Evolutionary conservation across 2,113 vertebrate species (phyloP), one percentile per base, ranked within the genome.

Genomic region (Riparia riparia): DNA sequence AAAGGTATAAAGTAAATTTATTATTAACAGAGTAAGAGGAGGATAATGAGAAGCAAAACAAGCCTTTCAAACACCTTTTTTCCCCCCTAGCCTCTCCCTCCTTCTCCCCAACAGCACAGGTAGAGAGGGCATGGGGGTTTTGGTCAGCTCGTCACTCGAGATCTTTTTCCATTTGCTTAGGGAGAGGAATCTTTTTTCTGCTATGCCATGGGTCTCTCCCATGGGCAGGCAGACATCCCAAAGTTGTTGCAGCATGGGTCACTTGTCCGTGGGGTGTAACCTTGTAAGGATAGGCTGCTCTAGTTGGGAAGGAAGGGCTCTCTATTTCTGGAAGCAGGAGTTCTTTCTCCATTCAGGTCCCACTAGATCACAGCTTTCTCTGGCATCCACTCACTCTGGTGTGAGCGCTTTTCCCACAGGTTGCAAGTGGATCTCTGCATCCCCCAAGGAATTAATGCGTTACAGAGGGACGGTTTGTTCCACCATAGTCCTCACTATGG

Each of bases 141-240:
- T 44, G 7, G 14, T 56, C 51, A n/a, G 12, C 56, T 54, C 0
- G 1, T 32, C 39, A 56, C 31, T 72, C 0, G 3, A 44, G 22
- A 56, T 72, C 22, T 26, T 54, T 18, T 42, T 26, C 39, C 10
- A 7, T n/a, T 56, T 2, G 1, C 31, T 56, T 31, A 56, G 39
- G 17, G 12, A 44, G 39, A 56, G 50, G 12, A 42, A 24, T 56
- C 39, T 44, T n/a, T 72, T 54, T 72, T n/a, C 39, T 72, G 31
- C 17, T 25, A 2, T 56, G 51, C 51, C 1, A 1, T n/a, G 51
- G 22, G 21, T 44, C 29, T 12, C 17, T 56, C 17, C 31, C 31
- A 12, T 26, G 29, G 50, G 29, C 37, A 54, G 13, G 6, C 50
- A 71, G 15, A 41, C 3, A 1, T 71, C 69, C 69, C 50, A 54